Percentiles rank a stretch among this genome's conserved stretches.
These are phyloP conservation scores for Trichogramma pretiosum DNA, from an alignment of 1,140 invertebrate species.

Conservation along the genomic window DNA sequence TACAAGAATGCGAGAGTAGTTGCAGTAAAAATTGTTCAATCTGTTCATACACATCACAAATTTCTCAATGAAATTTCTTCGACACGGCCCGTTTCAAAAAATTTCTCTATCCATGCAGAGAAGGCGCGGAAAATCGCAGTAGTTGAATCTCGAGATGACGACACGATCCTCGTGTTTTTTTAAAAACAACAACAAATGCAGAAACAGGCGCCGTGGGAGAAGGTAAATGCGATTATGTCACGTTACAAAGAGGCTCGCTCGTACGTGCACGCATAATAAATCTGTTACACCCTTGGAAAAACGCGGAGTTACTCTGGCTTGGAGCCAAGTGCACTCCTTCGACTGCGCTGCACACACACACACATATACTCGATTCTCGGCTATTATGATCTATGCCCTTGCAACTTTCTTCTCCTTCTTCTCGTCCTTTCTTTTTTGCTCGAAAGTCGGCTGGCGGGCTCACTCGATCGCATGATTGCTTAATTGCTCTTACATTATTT, in stretches of 20 bases:
- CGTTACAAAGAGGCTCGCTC: constrained; percentile 7
- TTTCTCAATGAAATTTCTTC: too few species aligned
- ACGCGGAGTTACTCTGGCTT: constrained; percentile 34
- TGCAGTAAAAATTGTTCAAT: too few species aligned
- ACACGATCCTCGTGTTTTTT: too few species aligned
- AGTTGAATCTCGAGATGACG: too few species aligned
- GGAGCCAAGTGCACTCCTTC: constrained; percentile 31
- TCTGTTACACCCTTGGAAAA: constrained; percentile 40
- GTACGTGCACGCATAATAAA: constrained; percentile 27
- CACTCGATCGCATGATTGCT: too few species aligned
- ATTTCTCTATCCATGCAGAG: background rate
- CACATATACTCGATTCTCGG: too few species aligned
- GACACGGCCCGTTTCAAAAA: background rate
- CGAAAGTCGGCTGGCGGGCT: too few species aligned
- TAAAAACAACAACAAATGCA: constrained; percentile 25
- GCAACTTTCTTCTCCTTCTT: constrained; percentile 8
- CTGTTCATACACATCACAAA: too few species aligned
- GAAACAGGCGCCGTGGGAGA: background rate
- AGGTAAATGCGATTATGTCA: constrained; percentile 35
- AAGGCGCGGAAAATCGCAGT: background rate
- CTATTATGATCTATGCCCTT: constrained; percentile 31
- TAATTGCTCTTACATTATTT: too few species aligned
- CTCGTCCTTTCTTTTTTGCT: background rate
- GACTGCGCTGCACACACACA: constrained; percentile 34
- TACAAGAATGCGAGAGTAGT: too few species aligned